Evolutionary conservation across 2,797 vertebrate genomes (phyloP), one percentile per base, ranked within the genome.

Genomic region (Sparus aurata): DNA sequence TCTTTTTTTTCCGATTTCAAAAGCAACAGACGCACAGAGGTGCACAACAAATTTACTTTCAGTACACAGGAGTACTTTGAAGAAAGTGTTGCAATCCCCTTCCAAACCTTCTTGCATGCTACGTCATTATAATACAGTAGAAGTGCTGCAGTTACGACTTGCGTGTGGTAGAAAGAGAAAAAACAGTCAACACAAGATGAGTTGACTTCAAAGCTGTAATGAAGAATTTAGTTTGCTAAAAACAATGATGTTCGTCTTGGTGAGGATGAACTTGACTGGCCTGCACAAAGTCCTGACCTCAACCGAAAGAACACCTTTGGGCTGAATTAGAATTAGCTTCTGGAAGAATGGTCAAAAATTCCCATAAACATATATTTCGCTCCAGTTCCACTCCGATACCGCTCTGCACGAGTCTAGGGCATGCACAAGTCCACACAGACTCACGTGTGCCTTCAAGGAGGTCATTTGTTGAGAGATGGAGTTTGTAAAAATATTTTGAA

Each of bases 1-100:
- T 57, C 23, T 72, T 55, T 69, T 54, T 70, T 70, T 45, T 47
- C 8, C 25, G 60, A 49, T 76, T 83, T 82, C 62, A 58, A 82
- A 82, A 73, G 75, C 71, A 79, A 74, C 59, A 71, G 43, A 81
- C 15, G n/a, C 69, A 46, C 30, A 60, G 52, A 72, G 46, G 69
- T 62, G 52, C 58, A 72, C 46, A 55, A 78, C 68, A 79, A 12
- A 84, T 68, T 78, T 75, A 80, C 30, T 73, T 86, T 82, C 15
- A 61, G 77, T 54, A 73, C 69, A 77, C 64, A 62, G 30, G 58
- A 61, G 30, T 43, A 64, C 69, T 84, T 74, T 78, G 58, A 77
- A 76, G 66, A 68, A 65, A 53, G 70, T 15, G 1, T 23, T 49
- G 43, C 77, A 75, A 82, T 65, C 49, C 49, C 49, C 18, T 73